Evolutionary conservation across 2,888 invertebrate genomes (phyloP).

Genomic region (Aelia acuminata): DNA sequence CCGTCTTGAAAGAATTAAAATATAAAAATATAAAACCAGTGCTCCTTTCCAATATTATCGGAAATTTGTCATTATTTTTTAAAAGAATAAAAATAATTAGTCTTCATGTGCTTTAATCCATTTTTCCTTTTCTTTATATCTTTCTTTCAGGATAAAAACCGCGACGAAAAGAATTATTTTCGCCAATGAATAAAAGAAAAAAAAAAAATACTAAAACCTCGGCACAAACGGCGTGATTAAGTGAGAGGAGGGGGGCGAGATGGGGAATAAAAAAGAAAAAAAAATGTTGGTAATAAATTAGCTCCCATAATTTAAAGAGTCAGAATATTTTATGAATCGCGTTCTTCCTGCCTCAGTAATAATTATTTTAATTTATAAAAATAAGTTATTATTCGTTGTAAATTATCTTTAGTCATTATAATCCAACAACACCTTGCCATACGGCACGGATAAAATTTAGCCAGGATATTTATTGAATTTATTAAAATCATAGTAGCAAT

Average conservation of each 20-base stretch:
- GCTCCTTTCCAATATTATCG: background rate
- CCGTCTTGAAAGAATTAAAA: background rate
- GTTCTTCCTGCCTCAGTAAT: background rate
- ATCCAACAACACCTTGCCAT: background rate
- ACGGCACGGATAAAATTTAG: background rate
- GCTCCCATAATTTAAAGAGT: background rate
- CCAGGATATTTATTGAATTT: background rate
- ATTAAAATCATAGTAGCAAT: background rate
- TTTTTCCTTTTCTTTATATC: background rate
- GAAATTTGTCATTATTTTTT: background rate
- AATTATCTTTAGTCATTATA: background rate
- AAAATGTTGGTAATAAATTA: slow-evolving; percentile 13
- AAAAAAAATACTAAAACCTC: background rate
- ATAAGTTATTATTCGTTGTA: background rate
- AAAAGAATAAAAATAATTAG: background rate
- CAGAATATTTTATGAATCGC: slow-evolving; percentile 17
- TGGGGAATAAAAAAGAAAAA: slow-evolving; percentile 4
- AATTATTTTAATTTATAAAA: slow-evolving; percentile 21
- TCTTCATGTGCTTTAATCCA: background rate
- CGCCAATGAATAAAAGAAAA: background rate
- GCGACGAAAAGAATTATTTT: slow-evolving; percentile 26
- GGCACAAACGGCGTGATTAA: slow-evolving; percentile 11
- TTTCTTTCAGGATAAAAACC: background rate
- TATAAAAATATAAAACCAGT: background rate
- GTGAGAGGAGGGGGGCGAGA: background rate